phyloP scores from a whole-genome alignment of 1,140 invertebrate genomes.

The Aphidius gifuensis region DNA sequence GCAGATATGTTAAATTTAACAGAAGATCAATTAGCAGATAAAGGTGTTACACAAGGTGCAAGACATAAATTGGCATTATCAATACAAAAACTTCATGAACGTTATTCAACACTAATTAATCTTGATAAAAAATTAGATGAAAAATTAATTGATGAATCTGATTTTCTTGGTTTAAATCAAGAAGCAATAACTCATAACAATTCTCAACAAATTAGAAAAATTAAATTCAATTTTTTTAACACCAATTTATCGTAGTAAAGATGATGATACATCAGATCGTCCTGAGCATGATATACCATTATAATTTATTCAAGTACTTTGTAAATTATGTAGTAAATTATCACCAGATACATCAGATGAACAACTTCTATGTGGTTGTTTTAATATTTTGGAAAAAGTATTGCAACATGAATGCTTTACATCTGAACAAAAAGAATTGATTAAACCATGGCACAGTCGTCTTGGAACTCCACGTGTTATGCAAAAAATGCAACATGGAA shows the following conservation, averaged over 20 bases:
- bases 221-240: slow-evolving; percentile 63
- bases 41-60: slow-evolving; percentile 93
- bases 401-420: slow-evolving; percentile 71
- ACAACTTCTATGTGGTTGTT: slow-evolving; percentile 64
- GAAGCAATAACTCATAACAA: slow-evolving; percentile 56
- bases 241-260: slow-evolving; percentile 62
- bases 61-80: slow-evolving; percentile 89
- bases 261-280: slow-evolving; percentile 46
- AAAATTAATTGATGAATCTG: slow-evolving; percentile 41
- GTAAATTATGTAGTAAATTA: slow-evolving; percentile 72
- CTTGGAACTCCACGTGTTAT: slow-evolving; percentile 52
- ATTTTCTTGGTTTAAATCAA: slow-evolving; percentile 45
- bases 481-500: slow-evolving; percentile 48
- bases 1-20: slow-evolving; percentile 89
- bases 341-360: slow-evolving; percentile 63
- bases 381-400: slow-evolving; percentile 70
- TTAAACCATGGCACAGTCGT: slow-evolving; percentile 62
- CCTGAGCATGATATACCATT: slow-evolving; percentile 63
- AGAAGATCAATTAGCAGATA: slow-evolving; percentile 73
- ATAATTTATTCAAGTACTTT: slow-evolving; percentile 71
- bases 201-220: too few relatives aligned
- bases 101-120: slow-evolving; percentile 64
- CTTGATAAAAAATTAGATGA: slow-evolving; percentile 67
- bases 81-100: slow-evolving; percentile 82
- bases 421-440: slow-evolving; percentile 64